Percentiles rank a stretch among this genome's conserved stretches.
phyloP scores from a whole-genome alignment of 1,140 invertebrate species.

The Thrips palmi region DNA sequence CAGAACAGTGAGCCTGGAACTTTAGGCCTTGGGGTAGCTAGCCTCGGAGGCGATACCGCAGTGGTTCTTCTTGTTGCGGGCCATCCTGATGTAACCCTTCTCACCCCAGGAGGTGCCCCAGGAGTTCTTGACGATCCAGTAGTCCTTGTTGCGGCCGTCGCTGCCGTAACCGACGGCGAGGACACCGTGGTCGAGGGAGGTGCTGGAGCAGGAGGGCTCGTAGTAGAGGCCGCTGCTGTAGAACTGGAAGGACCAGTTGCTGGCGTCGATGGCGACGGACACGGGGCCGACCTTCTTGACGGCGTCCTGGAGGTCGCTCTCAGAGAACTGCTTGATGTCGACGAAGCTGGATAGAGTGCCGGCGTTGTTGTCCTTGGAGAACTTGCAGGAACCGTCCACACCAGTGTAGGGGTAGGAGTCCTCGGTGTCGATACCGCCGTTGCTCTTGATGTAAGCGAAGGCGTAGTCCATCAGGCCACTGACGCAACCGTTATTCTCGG shows the following conservation, averaged over 20 bases:
- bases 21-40: slow-evolving; percentile 22
- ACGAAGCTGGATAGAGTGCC: too few relatives aligned
- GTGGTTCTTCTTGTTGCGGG: slow-evolving; percentile 30
- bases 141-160: slow-evolving; percentile 37
- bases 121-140: slow-evolving; percentile 62
- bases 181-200: slow-evolving; percentile 73
- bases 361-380: too few relatives aligned
- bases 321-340: slow-evolving; percentile 48
- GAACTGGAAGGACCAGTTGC: slow-evolving; percentile 52
- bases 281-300: slow-evolving; percentile 64
- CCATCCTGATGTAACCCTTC: slow-evolving; percentile 33
- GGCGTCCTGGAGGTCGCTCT: slow-evolving; percentile 48
- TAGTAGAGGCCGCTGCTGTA: slow-evolving; percentile 56
- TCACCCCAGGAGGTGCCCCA: slow-evolving; percentile 31
- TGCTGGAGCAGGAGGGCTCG: slow-evolving; percentile 43
- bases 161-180: slow-evolving; percentile 68
- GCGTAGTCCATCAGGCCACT: slow-evolving; percentile 41
- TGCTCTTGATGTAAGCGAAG: slow-evolving; percentile 38
- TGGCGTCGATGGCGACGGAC: slow-evolving; percentile 62
- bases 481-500: slow-evolving; percentile 38
- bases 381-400: too few relatives aligned
- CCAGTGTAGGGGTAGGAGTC: slow-evolving; percentile 32
- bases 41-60: slow-evolving; percentile 35
- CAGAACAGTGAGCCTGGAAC: too few relatives aligned
- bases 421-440: slow-evolving; percentile 46